Evolutionary conservation across 2,888 invertebrate genomes (phyloP).

Genomic region (Alloplasta piceator): DNA sequence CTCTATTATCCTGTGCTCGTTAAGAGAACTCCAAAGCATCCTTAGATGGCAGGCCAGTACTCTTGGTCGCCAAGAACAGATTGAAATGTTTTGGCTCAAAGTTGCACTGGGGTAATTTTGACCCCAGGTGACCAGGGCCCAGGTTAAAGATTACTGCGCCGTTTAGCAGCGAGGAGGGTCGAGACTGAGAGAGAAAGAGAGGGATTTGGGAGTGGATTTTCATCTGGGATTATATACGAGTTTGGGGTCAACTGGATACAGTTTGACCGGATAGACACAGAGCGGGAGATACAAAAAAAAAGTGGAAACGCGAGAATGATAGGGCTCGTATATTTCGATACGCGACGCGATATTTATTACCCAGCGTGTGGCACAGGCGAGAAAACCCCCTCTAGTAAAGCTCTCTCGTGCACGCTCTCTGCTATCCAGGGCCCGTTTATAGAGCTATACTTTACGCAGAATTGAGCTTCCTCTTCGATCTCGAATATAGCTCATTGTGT

Average conservation of each 20-base stretch:
- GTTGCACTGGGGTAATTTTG: too few relatives aligned
- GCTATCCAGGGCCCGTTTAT: conserved; percentile 71
- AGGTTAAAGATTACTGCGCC: neutral
- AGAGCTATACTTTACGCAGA: conserved; percentile 75
- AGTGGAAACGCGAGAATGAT: conserved; percentile 52
- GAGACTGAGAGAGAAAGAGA: neutral
- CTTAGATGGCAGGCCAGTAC: too few relatives aligned
- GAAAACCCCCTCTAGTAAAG: conserved; percentile 34
- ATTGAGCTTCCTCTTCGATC: conserved; percentile 68
- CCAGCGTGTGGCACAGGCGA: conserved; percentile 7
- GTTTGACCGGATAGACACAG: conserved; percentile 23
- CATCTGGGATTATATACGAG: conserved; percentile 27
- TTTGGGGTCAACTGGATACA: conserved; percentile 36
- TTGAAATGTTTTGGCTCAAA: too few relatives aligned
- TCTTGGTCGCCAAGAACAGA: too few relatives aligned
- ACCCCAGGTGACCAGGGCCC: too few relatives aligned
- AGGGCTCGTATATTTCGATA: conserved; percentile 71
- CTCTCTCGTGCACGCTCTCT: conserved; percentile 25
- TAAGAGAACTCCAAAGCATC: too few relatives aligned
- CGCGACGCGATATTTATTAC: conserved; percentile 72
- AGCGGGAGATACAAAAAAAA: conserved; percentile 25
- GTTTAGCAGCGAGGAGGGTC: neutral
- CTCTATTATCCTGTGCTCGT: too few relatives aligned
- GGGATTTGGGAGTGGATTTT: conserved; percentile 1
- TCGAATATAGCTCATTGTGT: conserved; percentile 74